Conservation (phyloP, 2,797 vertebrate species). For the Falco concolor region DNA sequence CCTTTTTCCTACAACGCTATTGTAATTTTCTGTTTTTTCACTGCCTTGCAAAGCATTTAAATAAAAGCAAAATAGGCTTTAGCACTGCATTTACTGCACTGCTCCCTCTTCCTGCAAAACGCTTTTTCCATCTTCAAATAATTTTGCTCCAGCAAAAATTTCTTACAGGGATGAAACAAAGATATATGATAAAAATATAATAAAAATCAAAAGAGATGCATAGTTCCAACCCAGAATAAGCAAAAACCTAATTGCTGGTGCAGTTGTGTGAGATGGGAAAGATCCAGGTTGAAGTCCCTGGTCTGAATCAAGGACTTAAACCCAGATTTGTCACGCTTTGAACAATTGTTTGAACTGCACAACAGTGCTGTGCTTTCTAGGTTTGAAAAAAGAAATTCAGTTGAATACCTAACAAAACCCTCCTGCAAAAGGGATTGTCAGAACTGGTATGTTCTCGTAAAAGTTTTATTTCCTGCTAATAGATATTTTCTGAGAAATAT, state of each 20-base stretch:
- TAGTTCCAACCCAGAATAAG: neutral
- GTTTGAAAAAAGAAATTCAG: neutral
- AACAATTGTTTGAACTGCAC: neutral
- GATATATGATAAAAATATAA: neutral
- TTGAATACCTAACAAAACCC: neutral
- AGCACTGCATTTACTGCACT: neutral
- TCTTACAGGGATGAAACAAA: neutral
- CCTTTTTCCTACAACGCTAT: neutral
- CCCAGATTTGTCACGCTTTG: neutral
- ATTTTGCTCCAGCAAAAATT: neutral
- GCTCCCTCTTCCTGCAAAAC: neutral
- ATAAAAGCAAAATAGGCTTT: conserved; percentile 9
- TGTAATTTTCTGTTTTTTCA: conserved; percentile 13
- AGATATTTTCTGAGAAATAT: neutral
- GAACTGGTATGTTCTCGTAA: neutral
- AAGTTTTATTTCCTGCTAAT: neutral
- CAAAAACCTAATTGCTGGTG: neutral
- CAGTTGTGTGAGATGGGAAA: neutral
- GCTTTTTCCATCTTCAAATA: neutral
- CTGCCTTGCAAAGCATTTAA: neutral
- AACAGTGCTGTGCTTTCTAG: neutral
- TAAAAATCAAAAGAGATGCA: neutral
- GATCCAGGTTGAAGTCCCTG: neutral
- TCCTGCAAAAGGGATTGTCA: neutral
- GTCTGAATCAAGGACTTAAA: neutral